Evolutionary conservation across 2,888 invertebrate species (phyloP).

Genomic region (Euphydryas editha): DNA sequence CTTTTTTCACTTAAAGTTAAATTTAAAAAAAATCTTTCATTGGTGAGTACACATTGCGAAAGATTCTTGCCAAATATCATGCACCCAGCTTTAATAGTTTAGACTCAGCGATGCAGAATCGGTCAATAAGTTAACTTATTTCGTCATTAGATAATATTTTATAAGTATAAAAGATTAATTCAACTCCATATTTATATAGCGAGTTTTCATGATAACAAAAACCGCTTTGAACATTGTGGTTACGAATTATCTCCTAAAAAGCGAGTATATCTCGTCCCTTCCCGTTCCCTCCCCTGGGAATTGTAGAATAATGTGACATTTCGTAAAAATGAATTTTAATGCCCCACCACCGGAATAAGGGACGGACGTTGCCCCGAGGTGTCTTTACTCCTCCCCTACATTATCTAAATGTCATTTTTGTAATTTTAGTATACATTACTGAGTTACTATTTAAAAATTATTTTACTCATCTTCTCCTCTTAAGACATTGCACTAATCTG

Average conservation of each 20-base stretch:
- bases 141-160: too few species aligned
- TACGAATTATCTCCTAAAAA: slow-evolving; percentile 21
- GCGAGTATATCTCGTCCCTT: slow-evolving; percentile 23
- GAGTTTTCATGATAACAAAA: slow-evolving; percentile 6
- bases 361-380: slow-evolving; percentile 36
- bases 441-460: neutral
- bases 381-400: slow-evolving; percentile 15
- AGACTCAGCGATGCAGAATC: too few species aligned
- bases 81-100: too few species aligned
- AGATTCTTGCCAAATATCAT: too few species aligned
- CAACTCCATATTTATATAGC: neutral
- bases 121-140: too few species aligned
- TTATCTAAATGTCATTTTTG: neutral
- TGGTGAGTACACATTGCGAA: too few species aligned
- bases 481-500: neutral
- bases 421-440: slow-evolving; percentile 19
- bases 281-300: slow-evolving; percentile 44
- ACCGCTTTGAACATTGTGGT: slow-evolving; percentile 32
- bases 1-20: too few species aligned
- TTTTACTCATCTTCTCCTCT: neutral
- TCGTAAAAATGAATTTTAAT: slow-evolving; percentile 63
- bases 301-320: slow-evolving; percentile 56
- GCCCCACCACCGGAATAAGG: slow-evolving; percentile 44
- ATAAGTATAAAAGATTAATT: neutral
- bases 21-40: too few species aligned